Evolutionary conservation across 1,140 invertebrate species (phyloP), one percentile per base, ranked within the genome.

Genomic region (Bombus polaris): DNA sequence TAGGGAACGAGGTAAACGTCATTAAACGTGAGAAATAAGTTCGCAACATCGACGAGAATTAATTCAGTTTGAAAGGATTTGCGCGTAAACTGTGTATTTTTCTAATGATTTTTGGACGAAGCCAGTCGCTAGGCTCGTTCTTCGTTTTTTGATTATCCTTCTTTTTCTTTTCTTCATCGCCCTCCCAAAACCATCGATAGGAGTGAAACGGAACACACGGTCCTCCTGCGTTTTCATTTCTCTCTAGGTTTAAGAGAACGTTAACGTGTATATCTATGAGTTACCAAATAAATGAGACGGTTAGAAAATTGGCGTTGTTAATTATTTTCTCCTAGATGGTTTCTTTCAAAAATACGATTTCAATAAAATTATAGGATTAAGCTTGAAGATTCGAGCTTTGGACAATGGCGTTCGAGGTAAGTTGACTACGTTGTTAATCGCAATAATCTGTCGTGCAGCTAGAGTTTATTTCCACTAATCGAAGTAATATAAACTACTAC

Each of bases 201-300:
- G 57, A 18, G 57, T n/a, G 35, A 18, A 68, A 79, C 65, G 65
- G n/a, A 68, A 39, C 83, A 88, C 87, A 89, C 72, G 85, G 87
- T 92, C 91, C 77, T 89, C 68, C 88, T 87, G 73, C 85, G 86
- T 79, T 81, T 92, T 92, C 68, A 80, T 87, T 89, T 92, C 92
- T 93, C 85, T 86, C 86, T 93, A 93, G 92, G 92, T 92, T 94
- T 84, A 84, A 93, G 80, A 83, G 88, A 90, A 87, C 89, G 90
- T 93, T 92, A 90, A 91, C 79, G 83, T 94, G 93, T 94, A 86
- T 84, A 87, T 82, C 91, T 92, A 93, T 94, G 92, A 93, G 93
- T 93, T 94, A 94, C 93, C 92, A 94, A 94, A 94, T 94, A 94
- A 94, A 94, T 90, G 78, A 92, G 81, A 93, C 89, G 90, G 91